These are phyloP conservation scores for Drosophila bocqueti DNA, from an alignment of 1,140 invertebrate genomes.

Conservation along the genomic window DNA sequence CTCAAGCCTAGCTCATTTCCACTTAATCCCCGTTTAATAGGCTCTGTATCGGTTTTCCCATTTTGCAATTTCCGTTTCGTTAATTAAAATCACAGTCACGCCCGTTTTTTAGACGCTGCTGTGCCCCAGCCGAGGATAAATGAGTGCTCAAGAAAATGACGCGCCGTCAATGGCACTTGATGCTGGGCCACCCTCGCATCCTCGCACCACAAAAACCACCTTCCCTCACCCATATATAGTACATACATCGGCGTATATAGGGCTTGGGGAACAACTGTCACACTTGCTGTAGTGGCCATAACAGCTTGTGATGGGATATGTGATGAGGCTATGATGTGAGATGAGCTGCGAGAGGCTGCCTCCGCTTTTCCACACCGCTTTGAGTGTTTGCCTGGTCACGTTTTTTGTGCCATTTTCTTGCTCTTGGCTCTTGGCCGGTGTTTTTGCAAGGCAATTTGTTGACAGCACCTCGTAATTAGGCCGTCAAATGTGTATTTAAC, in stretches of 20 bases:
- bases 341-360: conserved; percentile 31
- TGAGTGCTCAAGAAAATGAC: conserved; percentile 76
- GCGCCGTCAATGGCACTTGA: conserved; percentile 73
- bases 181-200: conserved; percentile 24
- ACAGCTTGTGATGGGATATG: conserved; percentile 34
- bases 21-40: conserved; percentile 20
- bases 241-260: background rate
- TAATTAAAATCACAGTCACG: conserved; percentile 42
- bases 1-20: conserved; percentile 3
- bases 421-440: conserved; percentile 8
- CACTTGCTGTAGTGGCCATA: conserved; percentile 50
- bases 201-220: conserved; percentile 11
- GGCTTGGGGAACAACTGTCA: conserved; percentile 32
- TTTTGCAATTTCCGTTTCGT: conserved; percentile 33
- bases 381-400: conserved; percentile 64
- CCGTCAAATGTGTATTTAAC: conserved; percentile 67
- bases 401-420: conserved; percentile 53
- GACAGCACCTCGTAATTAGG: conserved; percentile 69
- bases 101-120: conserved; percentile 11
- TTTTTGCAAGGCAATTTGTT: conserved; percentile 51
- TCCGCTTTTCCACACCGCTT: conserved; percentile 30
- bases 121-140: conserved; percentile 51
- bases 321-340: conserved; percentile 20
- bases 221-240: background rate
- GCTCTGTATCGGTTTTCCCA: conserved; percentile 6